phyloP scores from a whole-genome alignment of 2,888 invertebrate species.

The Drosophila pullipes region DNA sequence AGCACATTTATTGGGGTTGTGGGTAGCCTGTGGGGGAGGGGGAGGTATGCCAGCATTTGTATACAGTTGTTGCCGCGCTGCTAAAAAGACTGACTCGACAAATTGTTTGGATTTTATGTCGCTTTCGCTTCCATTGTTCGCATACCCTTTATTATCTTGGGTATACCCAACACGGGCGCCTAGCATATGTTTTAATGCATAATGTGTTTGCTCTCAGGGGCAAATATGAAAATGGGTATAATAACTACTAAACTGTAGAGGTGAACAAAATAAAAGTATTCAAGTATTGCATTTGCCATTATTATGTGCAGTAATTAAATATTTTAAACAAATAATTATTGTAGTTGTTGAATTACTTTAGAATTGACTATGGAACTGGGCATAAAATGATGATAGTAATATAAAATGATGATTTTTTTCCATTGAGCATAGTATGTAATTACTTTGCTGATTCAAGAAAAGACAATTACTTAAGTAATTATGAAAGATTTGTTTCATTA shows the following conservation, averaged over 20 bases:
- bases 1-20: conserved; percentile 6
- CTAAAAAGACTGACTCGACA: conserved; percentile 67
- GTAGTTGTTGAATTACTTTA: not conserved
- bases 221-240: not conserved
- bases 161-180: not conserved
- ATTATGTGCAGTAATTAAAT: not conserved
- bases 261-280: not conserved
- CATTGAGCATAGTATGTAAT: not conserved
- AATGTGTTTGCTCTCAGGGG: not conserved
- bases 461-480: not conserved
- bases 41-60: conserved; percentile 27
- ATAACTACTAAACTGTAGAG: not conserved
- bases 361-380: not conserved
- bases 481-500: not conserved
- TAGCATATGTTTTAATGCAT: not conserved
- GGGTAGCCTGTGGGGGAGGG: not conserved
- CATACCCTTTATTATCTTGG: conserved; percentile 23
- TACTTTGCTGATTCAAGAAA: not conserved
- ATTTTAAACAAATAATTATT: not conserved
- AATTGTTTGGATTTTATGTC: conserved; percentile 81
- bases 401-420: not conserved
- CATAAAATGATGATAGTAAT: not conserved
- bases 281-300: no score
- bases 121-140: conserved; percentile 64
- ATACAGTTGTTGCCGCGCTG: conserved; percentile 55